Evolutionary conservation across 2,797 vertebrate genomes (phyloP), one percentile per base, ranked within the genome.

Genomic region (Amniataba percoides): DNA sequence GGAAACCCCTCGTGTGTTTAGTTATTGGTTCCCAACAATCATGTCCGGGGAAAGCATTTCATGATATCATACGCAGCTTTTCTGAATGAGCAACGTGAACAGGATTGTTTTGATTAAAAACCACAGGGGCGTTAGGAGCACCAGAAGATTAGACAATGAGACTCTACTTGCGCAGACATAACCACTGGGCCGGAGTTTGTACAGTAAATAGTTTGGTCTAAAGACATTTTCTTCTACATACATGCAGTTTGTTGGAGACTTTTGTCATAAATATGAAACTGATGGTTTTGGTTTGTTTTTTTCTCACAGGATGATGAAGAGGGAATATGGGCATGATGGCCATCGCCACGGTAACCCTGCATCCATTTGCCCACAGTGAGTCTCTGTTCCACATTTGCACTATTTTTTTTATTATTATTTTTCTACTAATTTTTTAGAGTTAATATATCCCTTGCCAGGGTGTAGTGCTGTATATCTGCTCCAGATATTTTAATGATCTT

Each of bases 271-370:
- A 39, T 67, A 61, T 36, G 1, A 57, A 62, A 42, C 5, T 59
- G 10, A 66, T 63, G 39, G 18, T 31, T 59, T 31, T 31, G 27
- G 53, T 42, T 76, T 69, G n/a, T 49, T 21, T 81, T 87, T 79
- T 52, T 65, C 52, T 88, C 75, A 25, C 94, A 99, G 98, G 98
- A 99, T 93, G 98, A 99, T 87, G 98, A 99, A 94, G 98, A 99
- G 88, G 98, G 98, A 85, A 98, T 99, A 93, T 99, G 98, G 98
- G 98, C 98, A 82, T 99, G 97, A 96, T 53, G 57, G 55, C 86
- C 78, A 31, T 88, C 93, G 88, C 92, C 94, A 66, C 89, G 94
- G 82, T 46, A 94, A 95, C 92, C 93, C 95, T 94, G 94, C 94
- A 93, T 95, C 94, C 91, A 95, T 71, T 49, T 64, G 36, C 75